Percentiles rank a stretch among this genome's conserved stretches.
phyloP scores from a whole-genome alignment of 92 coral and sea anemone species.

The Plumapathes pennacea region DNA sequence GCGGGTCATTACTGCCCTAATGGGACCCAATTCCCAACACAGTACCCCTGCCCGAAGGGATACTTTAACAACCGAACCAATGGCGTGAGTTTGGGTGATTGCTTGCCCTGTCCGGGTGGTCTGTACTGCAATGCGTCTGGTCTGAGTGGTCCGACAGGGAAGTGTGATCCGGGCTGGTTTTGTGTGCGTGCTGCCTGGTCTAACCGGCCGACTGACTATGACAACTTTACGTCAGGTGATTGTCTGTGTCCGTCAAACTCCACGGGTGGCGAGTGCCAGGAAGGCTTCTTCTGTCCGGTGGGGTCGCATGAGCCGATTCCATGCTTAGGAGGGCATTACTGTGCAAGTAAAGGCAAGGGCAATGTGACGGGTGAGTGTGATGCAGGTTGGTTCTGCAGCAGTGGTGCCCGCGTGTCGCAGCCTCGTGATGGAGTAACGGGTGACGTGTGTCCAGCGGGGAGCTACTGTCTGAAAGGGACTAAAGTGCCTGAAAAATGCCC shows the following conservation, averaged over 20 bases:
- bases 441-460: conserved; percentile 78
- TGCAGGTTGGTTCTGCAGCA: conserved; percentile 86
- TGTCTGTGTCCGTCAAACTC: conserved; percentile 91
- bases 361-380: conserved; percentile 71
- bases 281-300: conserved; percentile 88
- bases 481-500: conserved; percentile 70
- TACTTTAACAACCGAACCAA: conserved; percentile 76
- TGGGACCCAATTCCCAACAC: conserved; percentile 65
- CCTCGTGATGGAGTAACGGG: conserved; percentile 94
- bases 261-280: conserved; percentile 97
- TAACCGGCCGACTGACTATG: conserved; percentile 78
- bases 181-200: conserved; percentile 89
- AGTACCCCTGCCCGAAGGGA: conserved; percentile 89
- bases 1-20: conserved; percentile 93
- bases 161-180: conserved; percentile 88
- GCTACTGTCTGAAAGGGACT: conserved; percentile 71
- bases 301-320: conserved; percentile 81
- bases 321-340: conserved; percentile 85
- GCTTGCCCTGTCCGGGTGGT: conserved; percentile 91
- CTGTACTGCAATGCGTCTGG: conserved; percentile 76
- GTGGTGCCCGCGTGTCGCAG: conserved; percentile 72
- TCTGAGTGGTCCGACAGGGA: conserved; percentile 74
- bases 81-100: conserved; percentile 64
- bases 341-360: conserved; percentile 69
- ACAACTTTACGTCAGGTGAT: conserved; percentile 92